Percentiles rank a stretch among this genome's conserved stretches.
These are phyloP conservation scores for Elephas maximus DNA, from an alignment of 2,113 vertebrate species.

Conservation along the genomic window DNA sequence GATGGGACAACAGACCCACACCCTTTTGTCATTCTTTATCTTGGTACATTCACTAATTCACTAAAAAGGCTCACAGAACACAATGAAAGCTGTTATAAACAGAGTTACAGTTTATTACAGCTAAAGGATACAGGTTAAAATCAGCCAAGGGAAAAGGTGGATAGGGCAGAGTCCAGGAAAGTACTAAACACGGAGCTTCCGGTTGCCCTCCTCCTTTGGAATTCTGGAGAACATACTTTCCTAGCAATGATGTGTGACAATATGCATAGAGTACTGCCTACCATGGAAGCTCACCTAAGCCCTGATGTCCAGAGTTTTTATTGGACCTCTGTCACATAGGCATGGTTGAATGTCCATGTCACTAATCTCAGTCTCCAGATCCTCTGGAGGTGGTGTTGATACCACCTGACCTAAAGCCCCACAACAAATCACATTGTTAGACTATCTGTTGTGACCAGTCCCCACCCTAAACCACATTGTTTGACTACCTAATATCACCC, in stretches of 20 bases:
- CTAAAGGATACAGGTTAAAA: neutral
- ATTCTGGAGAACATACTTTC: neutral
- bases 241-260: too few relatives aligned
- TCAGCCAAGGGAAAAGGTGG: neutral
- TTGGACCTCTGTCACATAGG: too few relatives aligned
- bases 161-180: neutral
- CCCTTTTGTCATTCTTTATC: neutral
- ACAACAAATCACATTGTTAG: too few relatives aligned
- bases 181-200: neutral
- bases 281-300: too few relatives aligned
- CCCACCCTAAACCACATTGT: neutral
- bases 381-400: too few relatives aligned
- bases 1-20: neutral
- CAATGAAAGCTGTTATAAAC: too few relatives aligned
- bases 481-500: neutral
- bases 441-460: neutral
- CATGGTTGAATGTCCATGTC: too few relatives aligned
- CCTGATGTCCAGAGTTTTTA: too few relatives aligned
- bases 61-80: neutral
- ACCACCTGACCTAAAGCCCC: too few relatives aligned
- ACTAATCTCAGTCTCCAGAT: too few relatives aligned
- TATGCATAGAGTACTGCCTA: too few relatives aligned
- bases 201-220: neutral
- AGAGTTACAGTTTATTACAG: neutral
- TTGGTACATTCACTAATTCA: neutral